These are phyloP conservation scores for Rallus limicola DNA, from an alignment of 2,113 vertebrate genomes.

Conservation along the genomic window DNA sequence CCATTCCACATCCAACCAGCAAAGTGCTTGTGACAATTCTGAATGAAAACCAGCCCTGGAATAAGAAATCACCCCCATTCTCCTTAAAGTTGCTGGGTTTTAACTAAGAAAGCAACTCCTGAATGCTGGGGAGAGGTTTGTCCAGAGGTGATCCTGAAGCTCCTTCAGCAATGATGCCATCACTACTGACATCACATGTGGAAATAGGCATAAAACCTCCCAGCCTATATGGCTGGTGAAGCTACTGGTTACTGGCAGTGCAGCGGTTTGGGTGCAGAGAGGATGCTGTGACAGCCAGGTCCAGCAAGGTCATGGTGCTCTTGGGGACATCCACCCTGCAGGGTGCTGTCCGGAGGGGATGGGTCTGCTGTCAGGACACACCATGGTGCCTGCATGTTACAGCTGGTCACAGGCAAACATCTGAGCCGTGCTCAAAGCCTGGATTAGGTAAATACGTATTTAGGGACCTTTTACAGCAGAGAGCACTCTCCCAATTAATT, in stretches of 20 bases:
- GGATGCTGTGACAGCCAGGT: not conserved
- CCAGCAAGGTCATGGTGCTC: rapidly evolving
- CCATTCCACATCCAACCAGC: not conserved
- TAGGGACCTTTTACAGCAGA: slow-evolving; percentile 71
- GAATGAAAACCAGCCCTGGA: not conserved
- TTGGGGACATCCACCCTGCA: rapidly evolving
- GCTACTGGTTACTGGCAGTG: too few species aligned
- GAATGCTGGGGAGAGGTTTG: not conserved
- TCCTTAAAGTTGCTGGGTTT: not conserved
- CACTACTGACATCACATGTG: rapidly evolving
- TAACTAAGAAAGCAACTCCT: not conserved
- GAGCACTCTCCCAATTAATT: slow-evolving; percentile 64
- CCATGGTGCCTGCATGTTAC: rapidly evolving
- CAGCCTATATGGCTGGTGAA: not conserved
- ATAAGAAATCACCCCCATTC: not conserved
- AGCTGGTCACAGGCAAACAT: not conserved
- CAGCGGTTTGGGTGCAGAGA: not conserved
- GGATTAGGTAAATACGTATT: slow-evolving; percentile 65
- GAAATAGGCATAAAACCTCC: not conserved
- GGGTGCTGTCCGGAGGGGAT: not conserved
- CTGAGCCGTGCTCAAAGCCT: slow-evolving; percentile 19
- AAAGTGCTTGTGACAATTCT: not conserved
- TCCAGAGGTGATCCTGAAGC: not conserved
- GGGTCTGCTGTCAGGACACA: rapidly evolving
- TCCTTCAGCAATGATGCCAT: not conserved